Conservation (phyloP, 2,888 invertebrate genomes). For the Sabellastarte sp. region DNA sequence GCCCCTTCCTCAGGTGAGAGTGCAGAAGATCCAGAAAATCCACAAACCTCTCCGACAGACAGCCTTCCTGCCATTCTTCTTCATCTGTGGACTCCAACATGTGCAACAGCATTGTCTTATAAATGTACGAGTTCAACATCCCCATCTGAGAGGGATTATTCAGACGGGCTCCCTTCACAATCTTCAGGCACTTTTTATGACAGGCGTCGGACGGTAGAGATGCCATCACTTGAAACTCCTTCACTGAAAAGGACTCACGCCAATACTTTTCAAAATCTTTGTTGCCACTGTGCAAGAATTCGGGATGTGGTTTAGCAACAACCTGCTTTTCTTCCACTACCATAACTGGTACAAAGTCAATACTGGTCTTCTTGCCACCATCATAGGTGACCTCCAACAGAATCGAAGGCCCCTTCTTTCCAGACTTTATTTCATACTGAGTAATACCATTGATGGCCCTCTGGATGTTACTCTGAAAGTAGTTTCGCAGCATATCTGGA, state of each 20-base stretch:
- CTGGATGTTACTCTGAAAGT: background rate
- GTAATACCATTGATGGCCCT: background rate
- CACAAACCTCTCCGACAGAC: conserved; percentile 18
- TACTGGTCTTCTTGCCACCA: background rate
- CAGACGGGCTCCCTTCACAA: conserved; percentile 21
- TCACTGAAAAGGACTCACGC: conserved; percentile 10
- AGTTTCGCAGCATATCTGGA: conserved; percentile 6
- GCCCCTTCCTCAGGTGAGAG: conserved; percentile 7
- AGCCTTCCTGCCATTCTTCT: conserved; percentile 13
- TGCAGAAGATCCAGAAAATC: conserved; percentile 17
- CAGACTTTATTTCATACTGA: conserved; percentile 2
- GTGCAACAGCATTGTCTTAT: conserved; percentile 18
- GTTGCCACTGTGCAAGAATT: background rate
- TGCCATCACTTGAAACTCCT: background rate
- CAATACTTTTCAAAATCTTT: conserved; percentile 10
- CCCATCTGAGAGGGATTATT: conserved; percentile 20
- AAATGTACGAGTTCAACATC: conserved; percentile 14
- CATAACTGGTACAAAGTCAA: conserved; percentile 13
- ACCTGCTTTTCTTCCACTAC: background rate
- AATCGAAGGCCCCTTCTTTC: conserved; percentile 8
- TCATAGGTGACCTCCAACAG: conserved; percentile 10
- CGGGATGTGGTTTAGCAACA: conserved; percentile 11
- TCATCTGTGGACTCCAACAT: conserved; percentile 1
- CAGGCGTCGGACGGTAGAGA: background rate
- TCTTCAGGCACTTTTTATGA: conserved; percentile 16